A percentile compares a stretch with the other conserved stretches of the same genome.
These are phyloP conservation scores for Pituophis catenifer DNA, from an alignment of 2,113 vertebrate species.

Conservation along the genomic window DNA sequence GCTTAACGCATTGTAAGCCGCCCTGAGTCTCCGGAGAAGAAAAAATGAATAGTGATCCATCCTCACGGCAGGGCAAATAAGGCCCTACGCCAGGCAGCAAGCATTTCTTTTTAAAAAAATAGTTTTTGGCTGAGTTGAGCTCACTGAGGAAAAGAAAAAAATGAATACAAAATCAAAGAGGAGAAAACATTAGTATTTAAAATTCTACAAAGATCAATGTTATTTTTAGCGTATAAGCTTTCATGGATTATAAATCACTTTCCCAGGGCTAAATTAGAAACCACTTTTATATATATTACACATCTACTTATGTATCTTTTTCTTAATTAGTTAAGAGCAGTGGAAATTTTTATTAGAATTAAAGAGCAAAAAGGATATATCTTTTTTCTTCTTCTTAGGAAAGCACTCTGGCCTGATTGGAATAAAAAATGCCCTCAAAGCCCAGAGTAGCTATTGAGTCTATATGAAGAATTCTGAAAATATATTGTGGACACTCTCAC, in stretches of 20 bases:
- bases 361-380: not conserved
- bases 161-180: not conserved
- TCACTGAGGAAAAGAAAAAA: not conserved
- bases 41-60: not conserved
- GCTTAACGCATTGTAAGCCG: too few species aligned
- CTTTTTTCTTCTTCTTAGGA: not conserved
- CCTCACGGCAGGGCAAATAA: not conserved
- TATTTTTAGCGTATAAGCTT: not conserved
- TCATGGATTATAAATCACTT: not conserved
- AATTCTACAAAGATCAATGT: not conserved
- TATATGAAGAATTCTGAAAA: not conserved
- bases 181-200: not conserved
- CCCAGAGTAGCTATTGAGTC: not conserved
- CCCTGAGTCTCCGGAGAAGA: too few species aligned
- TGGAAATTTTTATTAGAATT: not conserved
- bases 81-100: not conserved
- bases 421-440: not conserved
- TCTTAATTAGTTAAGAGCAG: not conserved
- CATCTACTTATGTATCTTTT: not conserved
- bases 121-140: not conserved
- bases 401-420: not conserved
- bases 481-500: not conserved
- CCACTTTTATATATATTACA: not conserved
- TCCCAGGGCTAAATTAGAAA: not conserved
- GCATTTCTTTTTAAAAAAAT: not conserved